Percentiles rank a stretch among this genome's conserved stretches.
These are phyloP conservation scores for Margarornis squamiger DNA, from an alignment of 2,797 vertebrate genomes.

Conservation along the genomic window DNA sequence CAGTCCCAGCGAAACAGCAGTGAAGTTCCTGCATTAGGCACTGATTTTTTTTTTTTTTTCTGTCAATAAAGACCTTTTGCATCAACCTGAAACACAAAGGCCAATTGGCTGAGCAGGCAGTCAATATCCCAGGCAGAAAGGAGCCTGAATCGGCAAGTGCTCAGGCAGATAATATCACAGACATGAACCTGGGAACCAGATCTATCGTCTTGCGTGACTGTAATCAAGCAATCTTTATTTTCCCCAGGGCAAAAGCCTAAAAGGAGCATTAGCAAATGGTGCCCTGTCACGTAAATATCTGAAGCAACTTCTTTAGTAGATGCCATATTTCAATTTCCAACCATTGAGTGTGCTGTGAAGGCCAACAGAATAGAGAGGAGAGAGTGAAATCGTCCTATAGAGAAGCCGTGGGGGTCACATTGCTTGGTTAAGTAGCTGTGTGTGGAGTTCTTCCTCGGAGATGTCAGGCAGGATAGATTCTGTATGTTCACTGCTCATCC, in stretches of 20 bases:
- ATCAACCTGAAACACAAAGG: constrained; percentile 13
- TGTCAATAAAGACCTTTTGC: neutral
- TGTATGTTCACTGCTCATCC: neutral
- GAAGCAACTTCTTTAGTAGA: constrained; percentile 17
- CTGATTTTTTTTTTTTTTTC: neutral
- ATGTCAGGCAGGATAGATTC: neutral
- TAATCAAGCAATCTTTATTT: constrained; percentile 30
- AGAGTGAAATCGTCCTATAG: neutral
- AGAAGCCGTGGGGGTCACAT: neutral
- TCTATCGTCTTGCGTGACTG: neutral
- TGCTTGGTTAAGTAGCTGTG: neutral
- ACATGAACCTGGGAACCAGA: constrained; percentile 2
- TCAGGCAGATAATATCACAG: constrained; percentile 28
- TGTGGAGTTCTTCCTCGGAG: neutral
- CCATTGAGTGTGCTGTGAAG: neutral
- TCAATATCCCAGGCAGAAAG: constrained; percentile 22
- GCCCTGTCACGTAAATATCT: constrained; percentile 31
- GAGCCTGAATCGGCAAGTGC: neutral
- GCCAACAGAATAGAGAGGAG: neutral
- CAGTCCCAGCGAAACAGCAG: rapidly evolving
- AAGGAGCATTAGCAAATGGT: constrained; percentile 43
- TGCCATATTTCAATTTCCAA: constrained; percentile 15
- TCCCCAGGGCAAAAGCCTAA: neutral
- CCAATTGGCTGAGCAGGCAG: constrained; percentile 18
- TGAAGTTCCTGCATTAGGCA: neutral